Evolutionary conservation across 2,113 vertebrate species (phyloP).

Genomic region (Oreochromis spilurus): DNA sequence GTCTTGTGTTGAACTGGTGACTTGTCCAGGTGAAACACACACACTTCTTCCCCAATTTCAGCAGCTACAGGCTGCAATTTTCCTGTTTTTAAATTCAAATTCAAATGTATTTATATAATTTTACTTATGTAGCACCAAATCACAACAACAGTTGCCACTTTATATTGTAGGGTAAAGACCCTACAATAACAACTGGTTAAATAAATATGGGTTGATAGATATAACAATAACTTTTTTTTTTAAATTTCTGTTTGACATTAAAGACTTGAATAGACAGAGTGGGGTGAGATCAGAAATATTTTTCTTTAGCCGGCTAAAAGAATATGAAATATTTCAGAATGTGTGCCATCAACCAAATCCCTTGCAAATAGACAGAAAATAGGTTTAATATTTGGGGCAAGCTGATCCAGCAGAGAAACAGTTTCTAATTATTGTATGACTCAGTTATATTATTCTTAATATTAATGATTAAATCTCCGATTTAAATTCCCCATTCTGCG

Average conservation of each 20-base stretch:
- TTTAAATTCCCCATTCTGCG: neutral
- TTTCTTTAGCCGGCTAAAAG: neutral
- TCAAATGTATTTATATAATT: neutral
- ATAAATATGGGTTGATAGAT: neutral
- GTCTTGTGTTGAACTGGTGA: neutral
- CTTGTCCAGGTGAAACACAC: neutral
- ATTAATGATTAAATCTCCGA: neutral
- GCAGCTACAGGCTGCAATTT: neutral
- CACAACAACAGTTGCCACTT: neutral
- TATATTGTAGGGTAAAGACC: neutral
- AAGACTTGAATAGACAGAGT: fast-evolving
- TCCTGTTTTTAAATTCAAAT: neutral
- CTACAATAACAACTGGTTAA: neutral
- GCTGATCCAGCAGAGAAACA: neutral
- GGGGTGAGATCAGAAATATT: neutral
- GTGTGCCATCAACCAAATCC: neutral
- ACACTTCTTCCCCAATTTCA: neutral
- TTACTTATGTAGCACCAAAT: neutral
- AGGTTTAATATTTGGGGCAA: neutral
- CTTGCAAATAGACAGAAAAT: neutral
- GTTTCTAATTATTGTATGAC: neutral
- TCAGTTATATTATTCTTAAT: neutral
- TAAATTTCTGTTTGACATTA: neutral
- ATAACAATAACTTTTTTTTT: neutral
- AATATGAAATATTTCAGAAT: neutral